phyloP scores from a whole-genome alignment of 2,113 vertebrate genomes.

The Thamnaconus septentrionalis region DNA sequence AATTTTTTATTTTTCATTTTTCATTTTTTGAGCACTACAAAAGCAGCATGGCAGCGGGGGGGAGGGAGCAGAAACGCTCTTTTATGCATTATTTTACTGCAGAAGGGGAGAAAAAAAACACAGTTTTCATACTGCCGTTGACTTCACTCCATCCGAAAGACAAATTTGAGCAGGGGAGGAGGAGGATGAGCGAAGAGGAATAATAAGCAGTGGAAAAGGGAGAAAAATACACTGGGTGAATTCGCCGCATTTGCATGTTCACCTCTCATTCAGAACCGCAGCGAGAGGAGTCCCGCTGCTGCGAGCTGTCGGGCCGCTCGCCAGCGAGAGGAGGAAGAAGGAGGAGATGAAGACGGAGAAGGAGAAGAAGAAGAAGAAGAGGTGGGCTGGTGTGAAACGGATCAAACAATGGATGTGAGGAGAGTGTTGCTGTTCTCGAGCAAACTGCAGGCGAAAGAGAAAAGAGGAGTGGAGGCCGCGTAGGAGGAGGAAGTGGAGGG shows the following conservation, averaged over 20 bases:
- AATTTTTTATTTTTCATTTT: too few relatives aligned
- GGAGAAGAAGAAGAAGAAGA: conserved; percentile 67
- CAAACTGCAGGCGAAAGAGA: conserved; percentile 54
- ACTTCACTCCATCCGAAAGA: conserved; percentile 38
- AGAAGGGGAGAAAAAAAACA: conserved; percentile 21
- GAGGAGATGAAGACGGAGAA: conserved; percentile 66
- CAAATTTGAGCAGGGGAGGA: conserved; percentile 26
- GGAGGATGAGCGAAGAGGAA: conserved; percentile 17
- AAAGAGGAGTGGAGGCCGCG: conserved; percentile 48
- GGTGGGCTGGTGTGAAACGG: conserved; percentile 70
- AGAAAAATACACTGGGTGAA: not conserved
- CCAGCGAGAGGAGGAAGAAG: conserved; percentile 60
- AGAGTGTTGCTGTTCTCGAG: conserved; percentile 58
- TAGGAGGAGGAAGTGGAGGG: conserved; percentile 30
- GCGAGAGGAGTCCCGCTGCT: conserved; percentile 52
- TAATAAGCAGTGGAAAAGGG: conserved; percentile 47
- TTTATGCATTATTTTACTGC: conserved; percentile 39
- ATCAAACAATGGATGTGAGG: conserved; percentile 72
- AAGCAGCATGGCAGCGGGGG: conserved; percentile 13
- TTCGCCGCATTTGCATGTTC: conserved; percentile 45
- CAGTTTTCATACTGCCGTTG: conserved; percentile 33
- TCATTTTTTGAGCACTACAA: conserved; percentile 4
- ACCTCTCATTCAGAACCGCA: conserved; percentile 62
- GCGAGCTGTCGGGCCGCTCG: conserved; percentile 39
- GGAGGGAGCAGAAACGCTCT: conserved; percentile 12